Conservation (phyloP, 2,113 vertebrate genomes). For the Boleophthalmus pectinirostris region DNA sequence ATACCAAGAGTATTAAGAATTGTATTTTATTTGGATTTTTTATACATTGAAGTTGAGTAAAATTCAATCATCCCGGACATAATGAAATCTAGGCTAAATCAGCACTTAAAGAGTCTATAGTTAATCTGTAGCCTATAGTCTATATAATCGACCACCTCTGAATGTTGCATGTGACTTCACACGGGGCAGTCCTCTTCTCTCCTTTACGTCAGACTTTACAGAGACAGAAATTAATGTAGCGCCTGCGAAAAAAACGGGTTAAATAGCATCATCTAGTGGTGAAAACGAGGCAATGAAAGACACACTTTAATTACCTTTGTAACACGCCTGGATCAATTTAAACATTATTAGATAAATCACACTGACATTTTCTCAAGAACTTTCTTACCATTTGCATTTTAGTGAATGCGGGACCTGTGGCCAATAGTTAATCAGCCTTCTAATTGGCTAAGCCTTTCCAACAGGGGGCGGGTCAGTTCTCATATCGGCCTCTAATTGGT, state of each 20-base stretch:
- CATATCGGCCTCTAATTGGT: conserved; percentile 27
- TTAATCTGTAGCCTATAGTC: too few species aligned
- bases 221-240: neutral
- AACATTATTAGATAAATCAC: neutral
- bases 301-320: neutral
- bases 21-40: too few species aligned
- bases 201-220: neutral
- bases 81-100: too few species aligned
- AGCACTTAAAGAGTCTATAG: too few species aligned
- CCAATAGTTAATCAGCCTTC: neutral
- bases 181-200: too few species aligned
- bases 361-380: neutral
- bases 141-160: too few species aligned
- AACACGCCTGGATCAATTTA: neutral
- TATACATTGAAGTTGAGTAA: too few species aligned
- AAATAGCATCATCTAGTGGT: conserved; percentile 44
- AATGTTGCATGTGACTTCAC: too few species aligned
- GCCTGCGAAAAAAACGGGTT: neutral
- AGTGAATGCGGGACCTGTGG: too few species aligned
- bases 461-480: neutral
- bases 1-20: too few species aligned
- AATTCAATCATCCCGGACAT: too few species aligned
- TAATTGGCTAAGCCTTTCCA: neutral
- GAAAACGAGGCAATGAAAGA: neutral
- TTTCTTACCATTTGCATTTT: neutral